These are phyloP conservation scores for Oostethus manadensis DNA, from an alignment of 2,113 vertebrate species.

Conservation along the genomic window DNA sequence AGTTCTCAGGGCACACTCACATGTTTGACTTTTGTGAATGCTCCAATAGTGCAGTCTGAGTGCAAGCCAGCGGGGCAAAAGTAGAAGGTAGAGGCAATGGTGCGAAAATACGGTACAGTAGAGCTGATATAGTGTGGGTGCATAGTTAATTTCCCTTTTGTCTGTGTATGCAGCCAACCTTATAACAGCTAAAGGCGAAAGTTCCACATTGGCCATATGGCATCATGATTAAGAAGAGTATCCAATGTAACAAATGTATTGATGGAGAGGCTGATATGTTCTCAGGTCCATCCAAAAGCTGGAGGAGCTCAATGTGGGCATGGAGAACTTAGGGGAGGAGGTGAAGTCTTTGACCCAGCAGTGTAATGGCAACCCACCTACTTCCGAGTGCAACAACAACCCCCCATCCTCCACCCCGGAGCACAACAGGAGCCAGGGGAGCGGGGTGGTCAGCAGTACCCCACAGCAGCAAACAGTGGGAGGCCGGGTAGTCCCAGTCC, in stretches of 20 bases:
- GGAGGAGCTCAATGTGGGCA: constrained; percentile 95
- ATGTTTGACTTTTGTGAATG: no score
- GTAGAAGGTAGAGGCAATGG: no score
- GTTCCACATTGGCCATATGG: background rate
- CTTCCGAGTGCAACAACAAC: constrained; percentile 59
- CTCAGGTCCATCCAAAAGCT: constrained; percentile 94
- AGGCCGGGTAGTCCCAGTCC: constrained; percentile 65
- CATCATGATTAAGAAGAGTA: background rate
- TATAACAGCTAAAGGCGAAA: background rate
- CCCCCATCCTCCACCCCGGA: constrained; percentile 59
- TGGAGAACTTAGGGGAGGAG: constrained; percentile 87
- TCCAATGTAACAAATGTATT: background rate
- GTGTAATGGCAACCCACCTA: constrained; percentile 67
- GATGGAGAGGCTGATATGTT: background rate
- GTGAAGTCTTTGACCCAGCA: constrained; percentile 82
- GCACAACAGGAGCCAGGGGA: constrained; percentile 58
- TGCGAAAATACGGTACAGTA: no score
- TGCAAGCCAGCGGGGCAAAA: no score
- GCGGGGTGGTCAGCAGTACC: constrained; percentile 79
- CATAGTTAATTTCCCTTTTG: constrained; percentile 17
- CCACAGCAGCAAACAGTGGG: constrained; percentile 73
- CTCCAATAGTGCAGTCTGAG: no score
- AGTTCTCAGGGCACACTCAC: no score
- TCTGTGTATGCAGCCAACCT: constrained; percentile 12
- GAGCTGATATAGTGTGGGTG: no score